Conservation (phyloP, 2,797 vertebrate genomes). For the Antrozous pallidus region DNA sequence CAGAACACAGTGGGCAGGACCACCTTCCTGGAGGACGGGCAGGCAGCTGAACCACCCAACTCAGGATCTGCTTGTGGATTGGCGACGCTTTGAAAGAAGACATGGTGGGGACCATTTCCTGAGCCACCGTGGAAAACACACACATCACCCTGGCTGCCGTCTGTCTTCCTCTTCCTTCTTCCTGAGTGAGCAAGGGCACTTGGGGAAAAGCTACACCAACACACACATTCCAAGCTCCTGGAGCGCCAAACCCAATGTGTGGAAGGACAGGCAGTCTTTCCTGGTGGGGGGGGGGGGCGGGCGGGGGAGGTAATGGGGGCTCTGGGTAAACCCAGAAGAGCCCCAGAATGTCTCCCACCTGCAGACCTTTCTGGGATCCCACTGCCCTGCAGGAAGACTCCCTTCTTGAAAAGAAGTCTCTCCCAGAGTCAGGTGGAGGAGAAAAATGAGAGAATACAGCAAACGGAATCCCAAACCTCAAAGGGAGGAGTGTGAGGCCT, state of each 20-base stretch:
- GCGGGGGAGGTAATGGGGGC: too few relatives aligned
- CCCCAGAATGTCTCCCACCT: background rate
- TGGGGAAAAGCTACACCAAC: background rate
- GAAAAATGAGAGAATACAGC: background rate
- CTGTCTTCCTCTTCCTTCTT: background rate
- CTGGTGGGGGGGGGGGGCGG: too few relatives aligned
- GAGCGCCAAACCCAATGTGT: background rate
- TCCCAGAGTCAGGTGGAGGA: background rate
- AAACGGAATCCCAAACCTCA: background rate
- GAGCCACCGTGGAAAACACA: background rate
- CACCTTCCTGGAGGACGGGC: background rate
- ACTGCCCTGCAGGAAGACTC: background rate
- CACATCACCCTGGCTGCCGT: background rate
- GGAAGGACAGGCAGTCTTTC: background rate
- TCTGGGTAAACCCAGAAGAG: background rate
- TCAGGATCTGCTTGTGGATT: background rate
- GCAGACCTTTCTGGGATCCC: background rate
- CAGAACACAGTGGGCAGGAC: background rate
- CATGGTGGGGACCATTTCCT: background rate
- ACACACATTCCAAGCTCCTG: background rate
- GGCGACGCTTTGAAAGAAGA: background rate
- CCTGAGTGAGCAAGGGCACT: conserved; percentile 8
- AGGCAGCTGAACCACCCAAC: background rate
- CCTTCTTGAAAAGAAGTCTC: background rate
- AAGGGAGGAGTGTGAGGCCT: background rate